Percentiles rank a stretch among this genome's conserved stretches.
phyloP scores from a whole-genome alignment of 2,797 vertebrate genomes.

The Phrynocephalus guinanensis region DNA sequence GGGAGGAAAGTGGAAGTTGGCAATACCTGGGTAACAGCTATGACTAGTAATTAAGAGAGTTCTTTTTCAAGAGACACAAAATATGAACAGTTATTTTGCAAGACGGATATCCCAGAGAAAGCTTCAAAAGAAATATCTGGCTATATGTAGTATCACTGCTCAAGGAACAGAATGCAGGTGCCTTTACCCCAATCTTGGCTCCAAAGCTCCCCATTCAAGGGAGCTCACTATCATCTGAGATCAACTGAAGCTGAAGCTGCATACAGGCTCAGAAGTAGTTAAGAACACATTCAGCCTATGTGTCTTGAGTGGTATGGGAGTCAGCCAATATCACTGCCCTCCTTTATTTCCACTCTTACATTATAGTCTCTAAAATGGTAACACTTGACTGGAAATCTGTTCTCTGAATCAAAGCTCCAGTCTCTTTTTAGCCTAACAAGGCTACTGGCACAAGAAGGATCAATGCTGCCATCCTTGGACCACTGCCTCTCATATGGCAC shows the following conservation, averaged over 20 bases:
- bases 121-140: neutral
- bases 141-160: neutral
- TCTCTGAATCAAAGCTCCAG: neutral
- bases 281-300: neutral
- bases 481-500: neutral
- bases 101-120: neutral
- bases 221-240: neutral
- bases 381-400: conserved; percentile 1
- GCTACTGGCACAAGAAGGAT: neutral
- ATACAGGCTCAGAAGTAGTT: neutral
- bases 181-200: neutral
- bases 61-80: neutral
- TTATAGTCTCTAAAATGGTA: neutral
- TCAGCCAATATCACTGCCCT: neutral
- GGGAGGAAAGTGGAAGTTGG: neutral
- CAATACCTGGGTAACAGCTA: neutral
- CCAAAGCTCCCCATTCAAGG: neutral
- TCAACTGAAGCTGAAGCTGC: neutral
- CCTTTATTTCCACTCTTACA: too few species aligned
- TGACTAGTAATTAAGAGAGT: neutral
- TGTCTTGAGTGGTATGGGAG: neutral
- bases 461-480: neutral
- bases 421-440: neutral
- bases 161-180: neutral
- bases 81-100: neutral